phyloP scores from a whole-genome alignment of 2,888 invertebrate genomes.

The Dexiosoma caninum region DNA sequence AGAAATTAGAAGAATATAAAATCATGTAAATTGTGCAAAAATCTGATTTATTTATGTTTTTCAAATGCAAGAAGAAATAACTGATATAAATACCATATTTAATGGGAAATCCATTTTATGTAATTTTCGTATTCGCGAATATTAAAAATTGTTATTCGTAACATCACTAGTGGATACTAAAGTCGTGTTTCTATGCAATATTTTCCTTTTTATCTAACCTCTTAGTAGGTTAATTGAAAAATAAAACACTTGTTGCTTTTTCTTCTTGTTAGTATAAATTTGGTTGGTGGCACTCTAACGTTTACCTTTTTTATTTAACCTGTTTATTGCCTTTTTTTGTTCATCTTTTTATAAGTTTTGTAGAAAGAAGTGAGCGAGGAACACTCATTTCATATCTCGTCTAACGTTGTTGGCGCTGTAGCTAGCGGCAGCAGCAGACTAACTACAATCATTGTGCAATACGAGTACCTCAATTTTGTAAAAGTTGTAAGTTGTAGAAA shows the following conservation, averaged over 20 bases:
- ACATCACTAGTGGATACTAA: not conserved
- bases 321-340: conserved; percentile 26
- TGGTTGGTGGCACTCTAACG: conserved; percentile 26
- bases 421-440: not conserved
- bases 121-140: too few species aligned
- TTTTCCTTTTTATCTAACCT: not conserved
- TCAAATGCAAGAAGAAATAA: too few species aligned
- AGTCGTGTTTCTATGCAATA: not conserved
- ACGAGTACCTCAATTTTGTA: conserved; percentile 28
- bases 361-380: too few species aligned
- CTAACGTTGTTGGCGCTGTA: not conserved
- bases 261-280: conserved; percentile 1
- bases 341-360: conserved; percentile 12
- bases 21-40: too few species aligned
- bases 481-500: conserved; percentile 6
- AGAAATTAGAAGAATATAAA: too few species aligned
- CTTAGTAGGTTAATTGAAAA: conserved; percentile 48
- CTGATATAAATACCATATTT: too few species aligned
- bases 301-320: conserved; percentile 48
- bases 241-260: conserved; percentile 36
- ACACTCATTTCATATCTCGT: conserved; percentile 8
- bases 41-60: too few species aligned
- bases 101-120: too few species aligned
- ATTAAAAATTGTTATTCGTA: too few species aligned
- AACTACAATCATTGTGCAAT: conserved; percentile 69